Evolutionary conservation across 2,113 vertebrate genomes (phyloP), one percentile per base, ranked within the genome.

Genomic region (Forbesichthys papilliferus): DNA sequence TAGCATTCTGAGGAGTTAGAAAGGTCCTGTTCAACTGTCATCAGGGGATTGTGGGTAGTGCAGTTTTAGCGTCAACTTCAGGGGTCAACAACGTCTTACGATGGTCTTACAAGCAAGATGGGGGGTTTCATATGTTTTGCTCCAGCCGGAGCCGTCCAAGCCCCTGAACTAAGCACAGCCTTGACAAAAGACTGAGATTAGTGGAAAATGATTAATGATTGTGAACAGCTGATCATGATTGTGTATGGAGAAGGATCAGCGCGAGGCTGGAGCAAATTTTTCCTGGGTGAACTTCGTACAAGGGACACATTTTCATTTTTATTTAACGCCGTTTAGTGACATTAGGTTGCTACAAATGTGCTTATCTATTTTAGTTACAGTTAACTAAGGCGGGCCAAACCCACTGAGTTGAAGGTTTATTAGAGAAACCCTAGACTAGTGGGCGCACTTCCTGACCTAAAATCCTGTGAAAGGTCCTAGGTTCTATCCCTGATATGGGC

Each of bases 1-100:
- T 84, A 89, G 89, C 85, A 42, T 86, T 86, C 89, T 89, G 92
- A 82, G 73, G 82, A 82, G 75, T 88, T 91, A 91, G 81, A 92
- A 91, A 92, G 86, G 69, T 78, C 78, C 79, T 81, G 80, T 79
- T 86, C 64, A 71, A 81, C 73, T 67, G 82, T 71, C 70, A 79
- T 27, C 85, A 75, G 83, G 85, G 83, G 84, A 84, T 86, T 84
- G 77, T 86, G 86, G 86, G 82, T 87, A 87, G 86, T 83, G 86
- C 84, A 88, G 78, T 76, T 86, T 84, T 78, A 79, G 70, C 66
- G 73, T 83, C 47, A 1, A 77, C 82, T 61, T 36, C 1, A 62
- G 2, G 10, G 69, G 61, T 66, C 48, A 47, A 12, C 59, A 71
- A 82, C 73, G 48, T 55, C 20, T 60, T 59, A 55, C 48, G 48